phyloP scores from a whole-genome alignment of 2,888 invertebrate genomes.

The Rutpela maculata region DNA sequence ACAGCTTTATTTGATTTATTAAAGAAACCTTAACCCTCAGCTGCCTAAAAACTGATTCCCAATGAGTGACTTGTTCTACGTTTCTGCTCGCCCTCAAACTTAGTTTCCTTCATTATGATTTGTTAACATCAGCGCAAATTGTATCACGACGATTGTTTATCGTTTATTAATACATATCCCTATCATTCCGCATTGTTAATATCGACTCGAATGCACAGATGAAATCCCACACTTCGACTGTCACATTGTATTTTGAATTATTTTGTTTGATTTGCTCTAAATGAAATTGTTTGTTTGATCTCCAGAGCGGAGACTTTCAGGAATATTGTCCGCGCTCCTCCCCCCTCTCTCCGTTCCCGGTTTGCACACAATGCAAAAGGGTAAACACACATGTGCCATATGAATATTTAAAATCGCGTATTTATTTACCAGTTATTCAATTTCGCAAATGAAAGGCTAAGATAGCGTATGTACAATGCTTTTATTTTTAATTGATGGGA shows the following conservation, averaged over 20 bases:
- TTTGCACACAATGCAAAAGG: constrained; percentile 23
- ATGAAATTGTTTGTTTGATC: constrained; percentile 36
- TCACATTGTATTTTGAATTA: constrained; percentile 32
- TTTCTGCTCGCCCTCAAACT: neutral
- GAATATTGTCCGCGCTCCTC: constrained; percentile 25
- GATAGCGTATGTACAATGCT: constrained; percentile 46
- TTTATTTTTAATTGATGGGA: constrained; percentile 51
- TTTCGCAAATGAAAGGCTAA: constrained; percentile 60
- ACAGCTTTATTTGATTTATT: too few species aligned
- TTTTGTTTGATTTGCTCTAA: constrained; percentile 23
- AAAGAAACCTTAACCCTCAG: too few species aligned
- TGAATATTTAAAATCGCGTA: constrained; percentile 58
- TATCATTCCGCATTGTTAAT: neutral
- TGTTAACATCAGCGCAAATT: neutral
- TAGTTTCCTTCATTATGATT: neutral
- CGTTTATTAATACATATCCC: neutral
- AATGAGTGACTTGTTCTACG: neutral
- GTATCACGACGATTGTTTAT: neutral
- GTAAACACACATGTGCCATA: constrained; percentile 37
- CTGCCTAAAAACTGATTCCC: too few species aligned
- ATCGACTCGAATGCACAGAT: neutral
- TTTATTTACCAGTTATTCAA: constrained; percentile 54
- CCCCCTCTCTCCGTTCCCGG: neutral
- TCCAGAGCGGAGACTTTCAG: constrained; percentile 24
- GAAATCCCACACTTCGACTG: neutral